Evolutionary conservation across 1,140 invertebrate species (phyloP).

Genomic region (Drosophila aff.): DNA sequence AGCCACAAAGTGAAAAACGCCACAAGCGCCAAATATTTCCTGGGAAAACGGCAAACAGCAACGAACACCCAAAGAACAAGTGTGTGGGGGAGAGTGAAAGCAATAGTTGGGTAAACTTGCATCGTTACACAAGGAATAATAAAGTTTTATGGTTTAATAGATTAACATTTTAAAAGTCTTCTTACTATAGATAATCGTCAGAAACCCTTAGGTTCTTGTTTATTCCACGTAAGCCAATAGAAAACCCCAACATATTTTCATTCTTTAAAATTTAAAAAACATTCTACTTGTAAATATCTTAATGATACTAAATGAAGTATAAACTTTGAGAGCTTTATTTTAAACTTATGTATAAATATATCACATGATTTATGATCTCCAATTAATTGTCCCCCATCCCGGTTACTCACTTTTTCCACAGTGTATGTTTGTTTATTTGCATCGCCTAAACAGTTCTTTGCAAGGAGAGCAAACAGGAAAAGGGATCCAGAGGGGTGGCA

Average conservation of each 20-base stretch:
- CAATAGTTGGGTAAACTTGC: slow-evolving; percentile 14
- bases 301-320: background rate
- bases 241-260: background rate
- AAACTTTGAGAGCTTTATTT: background rate
- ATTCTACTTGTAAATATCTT: background rate
- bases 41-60: slow-evolving; percentile 51
- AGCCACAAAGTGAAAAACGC: slow-evolving; percentile 71
- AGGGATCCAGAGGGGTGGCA: slow-evolving; percentile 10
- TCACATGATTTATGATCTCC: too few species aligned
- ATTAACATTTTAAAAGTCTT: too few species aligned
- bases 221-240: too few species aligned
- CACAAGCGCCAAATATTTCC: slow-evolving; percentile 78
- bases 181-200: too few species aligned
- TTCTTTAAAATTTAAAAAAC: background rate
- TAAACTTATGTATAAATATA: background rate
- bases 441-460: slow-evolving; percentile 61
- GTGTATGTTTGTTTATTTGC: slow-evolving; percentile 68
- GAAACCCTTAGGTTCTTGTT: too few species aligned
- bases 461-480: slow-evolving; percentile 23
- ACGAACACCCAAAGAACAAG: slow-evolving; percentile 8
- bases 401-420: background rate
- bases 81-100: slow-evolving; percentile 20
- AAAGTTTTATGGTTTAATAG: background rate
- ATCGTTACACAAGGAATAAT: slow-evolving; percentile 3
- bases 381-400: background rate